Evolutionary conservation across 2,797 vertebrate genomes (phyloP).

Genomic region (Botia kubotai): DNA sequence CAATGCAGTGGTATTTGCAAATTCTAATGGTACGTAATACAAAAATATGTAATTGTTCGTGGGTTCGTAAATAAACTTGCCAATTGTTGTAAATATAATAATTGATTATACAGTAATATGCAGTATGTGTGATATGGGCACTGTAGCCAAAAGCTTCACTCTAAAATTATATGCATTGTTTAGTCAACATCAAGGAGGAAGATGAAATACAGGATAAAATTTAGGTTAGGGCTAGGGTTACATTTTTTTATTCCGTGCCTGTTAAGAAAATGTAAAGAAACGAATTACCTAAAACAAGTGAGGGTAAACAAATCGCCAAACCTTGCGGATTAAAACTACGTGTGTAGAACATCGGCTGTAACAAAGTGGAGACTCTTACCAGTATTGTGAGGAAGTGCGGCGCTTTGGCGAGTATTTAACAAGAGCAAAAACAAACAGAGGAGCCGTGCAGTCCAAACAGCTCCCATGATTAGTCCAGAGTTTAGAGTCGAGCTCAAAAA

Average conservation of each 20-base stretch:
- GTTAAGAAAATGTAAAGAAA: not conserved
- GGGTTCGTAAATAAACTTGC: not conserved
- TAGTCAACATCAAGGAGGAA: not conserved
- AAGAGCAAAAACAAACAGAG: constrained; percentile 85
- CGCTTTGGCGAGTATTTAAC: constrained; percentile 82
- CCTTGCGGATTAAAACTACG: constrained; percentile 48
- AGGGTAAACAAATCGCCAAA: constrained; percentile 41
- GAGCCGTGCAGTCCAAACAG: constrained; percentile 76
- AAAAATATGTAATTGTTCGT: not conserved
- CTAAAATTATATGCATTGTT: not conserved
- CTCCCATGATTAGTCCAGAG: constrained; percentile 82
- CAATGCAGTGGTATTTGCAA: not conserved
- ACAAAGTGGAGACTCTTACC: constrained; percentile 72
- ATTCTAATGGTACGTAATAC: not conserved
- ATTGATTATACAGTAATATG: not conserved
- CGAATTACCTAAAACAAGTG: not conserved
- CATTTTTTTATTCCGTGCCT: not conserved
- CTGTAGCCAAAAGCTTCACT: not conserved
- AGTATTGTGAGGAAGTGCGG: constrained; percentile 76
- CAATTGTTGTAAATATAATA: not conserved
- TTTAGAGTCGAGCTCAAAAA: constrained; percentile 76
- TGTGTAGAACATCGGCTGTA: constrained; percentile 69
- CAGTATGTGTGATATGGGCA: not conserved
- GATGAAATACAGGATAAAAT: not conserved
- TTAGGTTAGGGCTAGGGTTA: not conserved